Evolutionary conservation across 2,888 invertebrate genomes (phyloP).

Genomic region (Cheilosia scutellata): DNA sequence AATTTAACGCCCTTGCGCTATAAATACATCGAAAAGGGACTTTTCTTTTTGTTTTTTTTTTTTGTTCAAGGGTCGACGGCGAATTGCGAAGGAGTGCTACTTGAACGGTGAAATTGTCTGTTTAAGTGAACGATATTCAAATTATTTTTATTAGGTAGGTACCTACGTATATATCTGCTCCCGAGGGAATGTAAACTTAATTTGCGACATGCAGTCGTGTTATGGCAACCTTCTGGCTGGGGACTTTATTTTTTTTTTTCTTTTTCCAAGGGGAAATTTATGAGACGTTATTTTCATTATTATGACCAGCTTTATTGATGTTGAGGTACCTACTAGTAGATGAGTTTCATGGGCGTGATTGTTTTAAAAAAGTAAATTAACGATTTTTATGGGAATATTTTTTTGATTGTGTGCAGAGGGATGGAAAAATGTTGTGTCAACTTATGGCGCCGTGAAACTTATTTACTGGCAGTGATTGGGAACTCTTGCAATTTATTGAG

Average conservation of each 20-base stretch:
- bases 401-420: too few relatives aligned
- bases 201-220: constrained; percentile 39
- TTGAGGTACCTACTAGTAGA: constrained; percentile 30
- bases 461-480: too few relatives aligned
- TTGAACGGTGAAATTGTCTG: constrained; percentile 22
- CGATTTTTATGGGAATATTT: too few relatives aligned
- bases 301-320: neutral
- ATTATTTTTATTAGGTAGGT: constrained; percentile 50
- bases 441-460: too few relatives aligned
- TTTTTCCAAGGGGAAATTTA: constrained; percentile 28
- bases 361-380: too few relatives aligned
- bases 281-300: constrained; percentile 49
- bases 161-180: neutral
- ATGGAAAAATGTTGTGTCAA: too few relatives aligned
- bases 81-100: neutral
- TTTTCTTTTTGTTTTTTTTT: constrained; percentile 30
- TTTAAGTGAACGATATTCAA: constrained; percentile 62
- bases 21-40: constrained; percentile 25
- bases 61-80: neutral
- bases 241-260: neutral
- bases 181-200: constrained; percentile 41
- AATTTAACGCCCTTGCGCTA: constrained; percentile 60
- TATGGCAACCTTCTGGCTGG: constrained; percentile 27
- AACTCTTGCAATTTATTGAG: too few relatives aligned
- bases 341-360: constrained; percentile 9